Evolutionary conservation across 2,113 vertebrate genomes (phyloP), one percentile per base, ranked within the genome.

Genomic region (Hystrix brachyura): DNA sequence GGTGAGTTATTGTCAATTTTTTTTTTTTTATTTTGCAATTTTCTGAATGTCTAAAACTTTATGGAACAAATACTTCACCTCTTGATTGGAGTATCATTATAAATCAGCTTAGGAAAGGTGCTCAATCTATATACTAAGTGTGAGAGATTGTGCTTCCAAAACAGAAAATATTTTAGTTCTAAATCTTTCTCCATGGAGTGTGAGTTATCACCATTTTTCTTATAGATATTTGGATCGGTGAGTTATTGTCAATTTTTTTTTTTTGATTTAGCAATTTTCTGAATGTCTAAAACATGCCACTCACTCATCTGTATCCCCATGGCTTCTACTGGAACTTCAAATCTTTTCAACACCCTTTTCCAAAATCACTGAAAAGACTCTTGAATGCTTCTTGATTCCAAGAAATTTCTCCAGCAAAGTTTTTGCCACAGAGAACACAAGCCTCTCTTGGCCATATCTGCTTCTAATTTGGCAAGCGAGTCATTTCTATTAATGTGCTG

Each of bases 101-200:
- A 91, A 89, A 64, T 23, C 27, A 83, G 18, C n/a, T 51, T 85
- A 59, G 46, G 82, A 67, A 80, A 76, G 7, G 51, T 14, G 4
- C 86, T 90, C 53, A 85, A 12, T 90, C 27, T 92, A 53, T 9
- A 55, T 0, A 51, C 1, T 87, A 84, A 87, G 55, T 3, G 34
- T 51, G 90, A 91, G 38, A 95, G 7, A 48, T 90, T 97, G 51
- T 78, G 1, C 0, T 78, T 98, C 38, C n/a, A 83, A 87, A 93
- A 85, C 43, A 55, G 60, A 72, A n/a, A 90, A 21, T 27, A 51
- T 59, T 74, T 64, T 59, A 60, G 57, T 69, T 87, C 60, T 83
- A 29, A 27, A 23, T 76, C 29, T 90, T 81, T 59, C 72, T 48
- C 3, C 62, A 32, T 46, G 19, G 29, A 34, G 7, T 76, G 65